Conservation (phyloP, 92 coral and sea anemone genomes). For the Epizoanthus stellaris region DNA sequence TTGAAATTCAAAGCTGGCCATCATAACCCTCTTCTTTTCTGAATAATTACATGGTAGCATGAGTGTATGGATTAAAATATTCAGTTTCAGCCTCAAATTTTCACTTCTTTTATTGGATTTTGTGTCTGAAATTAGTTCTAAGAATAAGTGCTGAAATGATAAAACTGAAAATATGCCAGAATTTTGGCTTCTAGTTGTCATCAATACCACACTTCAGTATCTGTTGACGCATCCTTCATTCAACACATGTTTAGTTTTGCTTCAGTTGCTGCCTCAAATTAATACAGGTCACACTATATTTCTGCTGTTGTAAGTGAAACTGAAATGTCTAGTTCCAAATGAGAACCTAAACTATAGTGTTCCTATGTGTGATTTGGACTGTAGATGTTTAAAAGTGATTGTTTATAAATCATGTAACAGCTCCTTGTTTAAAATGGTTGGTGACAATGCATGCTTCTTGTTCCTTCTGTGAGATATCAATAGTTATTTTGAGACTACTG, state of each 20-base stretch:
- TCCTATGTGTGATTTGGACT: background rate
- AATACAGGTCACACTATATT: constrained; percentile 9
- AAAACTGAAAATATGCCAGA: background rate
- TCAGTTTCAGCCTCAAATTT: background rate
- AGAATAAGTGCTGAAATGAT: constrained; percentile 19
- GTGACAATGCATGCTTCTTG: background rate
- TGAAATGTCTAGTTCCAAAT: background rate
- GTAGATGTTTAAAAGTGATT: background rate
- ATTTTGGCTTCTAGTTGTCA: constrained; percentile 29
- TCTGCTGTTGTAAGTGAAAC: background rate
- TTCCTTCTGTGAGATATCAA: background rate
- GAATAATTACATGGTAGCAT: background rate
- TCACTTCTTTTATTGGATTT: background rate
- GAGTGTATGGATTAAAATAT: too few species aligned
- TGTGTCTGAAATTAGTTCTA: background rate
- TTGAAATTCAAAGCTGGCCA: background rate
- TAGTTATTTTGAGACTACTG: constrained; percentile 21
- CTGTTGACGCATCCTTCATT: constrained; percentile 16
- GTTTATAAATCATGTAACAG: constrained; percentile 24
- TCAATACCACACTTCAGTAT: background rate
- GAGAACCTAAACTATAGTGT: background rate
- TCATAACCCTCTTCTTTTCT: background rate
- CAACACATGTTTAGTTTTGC: constrained; percentile 35
- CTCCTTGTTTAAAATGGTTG: constrained; percentile 16
- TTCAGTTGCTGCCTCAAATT: constrained; percentile 13